Base-by-base conservation (phyloP, 2,888 invertebrate species). In the Drosophila antonietae region DNA sequence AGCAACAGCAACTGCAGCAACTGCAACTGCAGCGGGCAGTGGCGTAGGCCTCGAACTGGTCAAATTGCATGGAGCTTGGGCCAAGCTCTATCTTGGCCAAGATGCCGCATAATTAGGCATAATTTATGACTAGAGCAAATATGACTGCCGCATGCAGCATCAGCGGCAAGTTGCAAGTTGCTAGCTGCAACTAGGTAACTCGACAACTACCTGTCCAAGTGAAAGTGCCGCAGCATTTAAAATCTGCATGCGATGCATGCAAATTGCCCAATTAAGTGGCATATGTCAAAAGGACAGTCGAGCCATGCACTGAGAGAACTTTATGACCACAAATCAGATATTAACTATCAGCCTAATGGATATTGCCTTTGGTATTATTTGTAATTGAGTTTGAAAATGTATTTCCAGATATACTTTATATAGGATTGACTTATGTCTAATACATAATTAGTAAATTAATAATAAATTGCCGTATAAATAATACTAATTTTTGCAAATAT, bases 41-140 rank as follows among this genome's bases (percentile, higher is more conserved):
- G 72, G 58, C 23, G 52, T 49, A 66, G 72, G 60, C 37, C 53
- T 53, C 47, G 79, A 55, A 51, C 71, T 81, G 77, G 84, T 77
- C 83, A 88, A 83, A 83, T 85, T 85, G 88, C 85, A 83, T 65
- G 80, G 68, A 88, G 83, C 75, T 88, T 31, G 49, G 83, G 88
- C 80, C 88, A 88, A 51, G 51, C 51, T 51, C 51, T 51, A 88
- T 83, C 83, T 84, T 68, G 41, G 78, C 86, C 70, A 85, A 83
- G 88, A 83, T 83, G 83, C 83, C 82, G 83, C 83, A 84, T 88
- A 84, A 84, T 84, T 84, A 84, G 88, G 70, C 86, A 83, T 88
- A 84, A 84, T 84, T 84, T 84, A 80, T 83, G 81, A 70, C 69
- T 75, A 83, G 73, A 82, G 80, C 73, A 80, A 77, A 79, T 77